Evolutionary conservation across 2,888 invertebrate species (phyloP).

Genomic region (Leistus spinibarbis): DNA sequence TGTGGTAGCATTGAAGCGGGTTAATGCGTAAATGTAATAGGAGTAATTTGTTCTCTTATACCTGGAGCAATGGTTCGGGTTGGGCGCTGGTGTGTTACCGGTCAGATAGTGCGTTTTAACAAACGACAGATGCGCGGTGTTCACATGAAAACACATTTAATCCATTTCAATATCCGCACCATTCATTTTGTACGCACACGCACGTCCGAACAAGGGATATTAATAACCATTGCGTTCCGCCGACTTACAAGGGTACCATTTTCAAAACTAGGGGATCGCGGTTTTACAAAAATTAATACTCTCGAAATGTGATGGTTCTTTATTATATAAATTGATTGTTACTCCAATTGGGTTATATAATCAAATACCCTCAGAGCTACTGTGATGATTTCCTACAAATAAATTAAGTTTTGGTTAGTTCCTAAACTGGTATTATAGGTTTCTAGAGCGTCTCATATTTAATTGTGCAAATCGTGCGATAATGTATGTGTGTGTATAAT

Average conservation of each 20-base stretch:
- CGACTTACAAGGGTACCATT: slow-evolving; percentile 1
- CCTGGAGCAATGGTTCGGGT: neutral
- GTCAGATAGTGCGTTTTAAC: neutral
- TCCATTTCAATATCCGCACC: slow-evolving; percentile 38
- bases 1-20: slow-evolving; percentile 3
- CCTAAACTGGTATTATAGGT: no score
- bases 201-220: slow-evolving; percentile 35
- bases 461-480: no score
- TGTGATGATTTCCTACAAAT: no score
- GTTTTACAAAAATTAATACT: neutral
- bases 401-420: no score
- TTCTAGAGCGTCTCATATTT: no score
- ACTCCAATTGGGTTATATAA: no score
- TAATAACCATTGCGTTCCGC: slow-evolving; percentile 30
- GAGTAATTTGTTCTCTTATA: slow-evolving; percentile 27
- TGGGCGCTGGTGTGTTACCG: neutral
- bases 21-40: slow-evolving; percentile 8
- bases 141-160: slow-evolving; percentile 40
- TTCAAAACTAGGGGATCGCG: neutral
- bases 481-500: neutral
- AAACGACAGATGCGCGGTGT: slow-evolving; percentile 32
- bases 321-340: neutral
- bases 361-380: no score
- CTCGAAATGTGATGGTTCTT: neutral
- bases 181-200: slow-evolving; percentile 30